Base-by-base conservation (phyloP, 2,113 vertebrate species). In the Dunckerocampus dactyliophorus region DNA sequence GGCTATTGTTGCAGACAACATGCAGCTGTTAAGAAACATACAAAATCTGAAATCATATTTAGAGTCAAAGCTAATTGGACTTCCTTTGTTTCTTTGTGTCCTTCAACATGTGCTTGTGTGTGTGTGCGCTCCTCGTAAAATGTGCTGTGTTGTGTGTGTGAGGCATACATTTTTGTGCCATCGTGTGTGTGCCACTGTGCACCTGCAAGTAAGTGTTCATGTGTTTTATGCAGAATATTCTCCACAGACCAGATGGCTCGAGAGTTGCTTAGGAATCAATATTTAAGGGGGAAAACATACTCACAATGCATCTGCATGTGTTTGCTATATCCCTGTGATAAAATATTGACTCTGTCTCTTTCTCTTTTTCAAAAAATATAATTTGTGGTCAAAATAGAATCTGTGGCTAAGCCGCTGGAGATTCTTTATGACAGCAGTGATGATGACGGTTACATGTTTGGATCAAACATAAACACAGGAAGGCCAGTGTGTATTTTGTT, bases 331-430 rank as follows among this genome's bases (percentile, higher is more conserved):
- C 73, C 61, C 76, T 81, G 82, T 83, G 85, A 89, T 88, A 88
- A 88, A 89, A 87, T 88, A 89, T 85, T 89, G 85, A 86, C 83
- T 80, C 75, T 82, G 79, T 62, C 75, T 86, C 72, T 82, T 75
- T 81, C 75, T 67, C 76, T 85, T 88, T 85, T 84, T 77, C 76
- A 73, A 82, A 79, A 85, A 86, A 89, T 84, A 88, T 87, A 76
- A 65, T 79, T 67, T 74, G 77, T 59, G 83, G 82, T 87, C 83
- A 87, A 86, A 87, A 85, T 87, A 74, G 81, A 77, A 83, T 85
- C 78, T 83, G 77, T 51, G 56, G 82, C 81, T 71, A 84, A 85
- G 77, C 51, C 53, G 82, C 81, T 72, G 75, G 69, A 72, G 76
- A 72, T 70, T 74, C 80, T 85, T 77, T 83, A 78, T 82, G 78